Percentiles rank a stretch among this genome's conserved stretches.
These are phyloP conservation scores for Tinea pellionella DNA, from an alignment of 2,888 invertebrate genomes.

Conservation along the genomic window DNA sequence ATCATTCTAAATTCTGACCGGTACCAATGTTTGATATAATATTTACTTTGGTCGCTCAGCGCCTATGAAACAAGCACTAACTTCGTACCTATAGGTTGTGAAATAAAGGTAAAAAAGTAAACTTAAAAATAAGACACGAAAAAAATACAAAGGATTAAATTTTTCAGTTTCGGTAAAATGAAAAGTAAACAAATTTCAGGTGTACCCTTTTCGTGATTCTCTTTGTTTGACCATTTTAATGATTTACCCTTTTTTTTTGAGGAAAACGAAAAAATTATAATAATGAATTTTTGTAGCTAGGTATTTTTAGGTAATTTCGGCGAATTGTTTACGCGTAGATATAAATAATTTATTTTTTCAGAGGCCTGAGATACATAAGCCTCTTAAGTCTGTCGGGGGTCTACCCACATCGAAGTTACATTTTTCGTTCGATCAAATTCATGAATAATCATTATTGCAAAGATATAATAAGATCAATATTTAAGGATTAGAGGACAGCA, in stretches of 20 bases:
- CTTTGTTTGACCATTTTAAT: neutral
- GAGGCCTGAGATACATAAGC: neutral
- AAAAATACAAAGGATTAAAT: neutral
- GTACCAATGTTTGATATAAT: too few species aligned
- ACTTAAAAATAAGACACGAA: neutral
- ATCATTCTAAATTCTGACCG: too few species aligned
- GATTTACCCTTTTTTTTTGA: neutral
- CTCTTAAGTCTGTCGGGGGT: neutral
- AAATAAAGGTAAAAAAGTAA: too few species aligned
- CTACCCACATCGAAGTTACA: too few species aligned
- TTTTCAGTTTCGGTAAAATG: neutral
- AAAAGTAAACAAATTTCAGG: neutral
- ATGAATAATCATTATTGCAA: too few species aligned
- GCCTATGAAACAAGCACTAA: too few species aligned
- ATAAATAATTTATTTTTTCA: slow-evolving; percentile 1
- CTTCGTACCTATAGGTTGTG: too few species aligned
- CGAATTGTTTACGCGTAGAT: neutral
- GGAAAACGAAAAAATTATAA: neutral
- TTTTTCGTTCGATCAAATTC: too few species aligned
- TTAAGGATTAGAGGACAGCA: too few species aligned
- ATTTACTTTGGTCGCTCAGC: too few species aligned
- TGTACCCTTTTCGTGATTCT: neutral
- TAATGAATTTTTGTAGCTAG: neutral
- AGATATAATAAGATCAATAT: too few species aligned
- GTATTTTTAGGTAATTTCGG: neutral